Percentiles rank a stretch among this genome's conserved stretches.
phyloP scores from a whole-genome alignment of 2,888 invertebrate genomes.

The Camponotus fellah region DNA sequence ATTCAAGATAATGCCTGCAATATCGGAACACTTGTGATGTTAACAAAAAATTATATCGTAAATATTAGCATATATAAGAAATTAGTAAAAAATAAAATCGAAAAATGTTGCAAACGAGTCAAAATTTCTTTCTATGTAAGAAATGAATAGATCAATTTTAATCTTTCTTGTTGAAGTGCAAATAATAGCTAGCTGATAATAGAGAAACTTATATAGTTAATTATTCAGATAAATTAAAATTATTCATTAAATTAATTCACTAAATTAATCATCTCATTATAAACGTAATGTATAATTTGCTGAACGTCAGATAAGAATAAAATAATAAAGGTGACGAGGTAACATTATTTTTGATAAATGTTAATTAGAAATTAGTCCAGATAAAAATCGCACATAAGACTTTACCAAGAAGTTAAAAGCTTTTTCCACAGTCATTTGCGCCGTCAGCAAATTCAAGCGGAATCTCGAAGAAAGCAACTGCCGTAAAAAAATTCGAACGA shows the following conservation, averaged over 20 bases:
- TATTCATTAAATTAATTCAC: not conserved
- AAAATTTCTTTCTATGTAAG: not conserved
- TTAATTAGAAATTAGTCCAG: not conserved
- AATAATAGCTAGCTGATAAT: not conserved
- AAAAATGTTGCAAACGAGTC: not conserved
- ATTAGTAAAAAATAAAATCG: not conserved
- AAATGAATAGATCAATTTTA: not conserved
- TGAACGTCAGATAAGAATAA: not conserved
- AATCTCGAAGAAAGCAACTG: constrained; percentile 47
- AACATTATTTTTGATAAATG: not conserved
- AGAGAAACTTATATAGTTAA: not conserved
- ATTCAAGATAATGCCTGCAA: constrained; percentile 25
- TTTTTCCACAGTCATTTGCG: constrained; percentile 29
- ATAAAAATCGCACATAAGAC: not conserved
- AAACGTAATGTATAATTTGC: not conserved
- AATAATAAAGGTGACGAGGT: not conserved
- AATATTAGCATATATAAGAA: not conserved
- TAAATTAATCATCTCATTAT: not conserved
- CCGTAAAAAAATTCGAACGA: constrained; percentile 47
- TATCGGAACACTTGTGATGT: not conserved
- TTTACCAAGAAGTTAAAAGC: constrained; percentile 15
- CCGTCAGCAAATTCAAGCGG: constrained; percentile 37
- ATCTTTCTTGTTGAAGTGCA: not conserved
- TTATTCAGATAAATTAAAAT: constrained; percentile 13
- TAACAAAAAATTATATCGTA: not conserved